Conservation (phyloP, 2,797 vertebrate species). For the Luscinia megarhynchos region DNA sequence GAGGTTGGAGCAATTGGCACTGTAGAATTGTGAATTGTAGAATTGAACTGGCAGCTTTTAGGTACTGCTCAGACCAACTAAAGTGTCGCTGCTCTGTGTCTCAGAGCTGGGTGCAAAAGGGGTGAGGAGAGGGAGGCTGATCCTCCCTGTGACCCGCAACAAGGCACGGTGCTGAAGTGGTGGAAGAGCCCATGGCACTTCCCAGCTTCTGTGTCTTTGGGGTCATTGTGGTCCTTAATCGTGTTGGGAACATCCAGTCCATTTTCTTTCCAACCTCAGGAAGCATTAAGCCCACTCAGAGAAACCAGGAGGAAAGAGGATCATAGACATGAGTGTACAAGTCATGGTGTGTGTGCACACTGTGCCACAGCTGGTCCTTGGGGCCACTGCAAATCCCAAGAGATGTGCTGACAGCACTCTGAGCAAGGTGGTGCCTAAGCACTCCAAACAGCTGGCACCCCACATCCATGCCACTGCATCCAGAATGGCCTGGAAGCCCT, state of each 20-base stretch:
- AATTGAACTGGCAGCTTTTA: neutral
- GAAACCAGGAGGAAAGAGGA: neutral
- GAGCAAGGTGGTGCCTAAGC: neutral
- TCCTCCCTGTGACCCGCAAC: neutral
- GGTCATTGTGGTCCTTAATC: neutral
- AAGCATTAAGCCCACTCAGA: neutral
- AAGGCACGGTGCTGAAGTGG: rapidly evolving
- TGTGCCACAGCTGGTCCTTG: neutral
- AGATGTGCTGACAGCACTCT: neutral
- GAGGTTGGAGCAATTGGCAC: neutral
- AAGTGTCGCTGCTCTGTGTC: neutral
- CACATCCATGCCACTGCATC: rapidly evolving
- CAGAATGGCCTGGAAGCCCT: neutral
- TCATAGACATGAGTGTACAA: no score
- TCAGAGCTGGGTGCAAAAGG: neutral
- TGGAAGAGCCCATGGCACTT: neutral
- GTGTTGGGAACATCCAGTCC: neutral
- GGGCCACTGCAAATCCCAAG: rapidly evolving
- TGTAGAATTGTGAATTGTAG: neutral
- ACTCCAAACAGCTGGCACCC: neutral
- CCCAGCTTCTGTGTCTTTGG: neutral
- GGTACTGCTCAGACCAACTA: neutral
- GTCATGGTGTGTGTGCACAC: rapidly evolving
- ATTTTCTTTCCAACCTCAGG: neutral
- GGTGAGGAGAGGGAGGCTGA: neutral